Base-by-base conservation (phyloP, 2,888 invertebrate species). In the Chymomyza amoena region DNA sequence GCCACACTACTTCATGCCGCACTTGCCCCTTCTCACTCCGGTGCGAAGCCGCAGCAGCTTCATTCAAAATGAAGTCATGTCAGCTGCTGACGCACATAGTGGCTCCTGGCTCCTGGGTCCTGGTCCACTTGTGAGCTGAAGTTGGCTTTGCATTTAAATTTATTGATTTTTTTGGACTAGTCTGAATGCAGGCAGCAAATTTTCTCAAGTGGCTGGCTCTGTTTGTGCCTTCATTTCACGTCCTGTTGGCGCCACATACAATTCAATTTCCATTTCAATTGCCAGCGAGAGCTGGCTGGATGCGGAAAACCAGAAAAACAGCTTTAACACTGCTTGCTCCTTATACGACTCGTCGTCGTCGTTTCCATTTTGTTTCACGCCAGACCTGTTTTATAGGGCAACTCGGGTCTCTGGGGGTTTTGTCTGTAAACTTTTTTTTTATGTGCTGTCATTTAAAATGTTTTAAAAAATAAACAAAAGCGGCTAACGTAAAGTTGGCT, bases 121-220 rank as follows among this genome's bases (percentile, higher is more conserved):
- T 20, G 25, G 25, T 25, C 25, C 25, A n/a, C 20, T 15, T 15
- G 15, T 15, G 15, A 60, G 60, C 60, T 36, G n/a, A 18, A 25
- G 20, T 25, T 20, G 36, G 60, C 36, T 60, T 60, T 60, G 60
- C 60, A 60, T 60, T 60, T 60, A 60, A 60, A 60, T 60, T 60
- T 60, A 60, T 60, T 39, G 60, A 60, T 60, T 18, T 60, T 54
- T 56, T 18, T 25, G 39, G 39, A 10, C 3, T 45, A 13, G 39
- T 4, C 39, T 45, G 6, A 45, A 45, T 45, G 39, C 39, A 45
- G 13, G 13, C 39, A 13, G 39, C 39, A 45, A 45, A 45, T 45
- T 10, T 45, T 10, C 39, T 45, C 39, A 45, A 45, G 39, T 45
- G 39, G 39, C 39, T 13, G 39, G 39, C 39, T 54, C 54, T 9